These are phyloP conservation scores for Trachelus stipa DNA, from an alignment of 2,888 invertebrate genomes.

Conservation along the genomic window DNA sequence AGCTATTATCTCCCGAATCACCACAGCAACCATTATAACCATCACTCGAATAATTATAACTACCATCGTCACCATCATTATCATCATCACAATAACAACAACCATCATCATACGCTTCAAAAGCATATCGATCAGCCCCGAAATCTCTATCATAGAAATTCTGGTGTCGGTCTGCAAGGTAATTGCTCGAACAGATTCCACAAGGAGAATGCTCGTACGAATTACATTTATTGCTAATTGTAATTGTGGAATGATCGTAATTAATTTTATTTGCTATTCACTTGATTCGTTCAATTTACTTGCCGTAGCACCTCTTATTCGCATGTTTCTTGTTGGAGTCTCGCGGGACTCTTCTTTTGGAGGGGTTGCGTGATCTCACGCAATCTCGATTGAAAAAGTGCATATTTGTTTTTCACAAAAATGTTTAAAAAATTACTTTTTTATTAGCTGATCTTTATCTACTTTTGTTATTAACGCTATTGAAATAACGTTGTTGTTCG, in stretches of 20 bases:
- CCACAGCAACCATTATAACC: conserved; percentile 69
- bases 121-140: conserved; percentile 70
- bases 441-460: neutral
- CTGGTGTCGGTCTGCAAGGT: conserved; percentile 73
- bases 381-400: neutral
- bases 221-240: conserved; percentile 6
- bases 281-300: conserved; percentile 6
- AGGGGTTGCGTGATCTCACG: neutral
- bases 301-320: neutral
- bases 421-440: neutral
- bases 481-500: neutral
- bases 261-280: conserved; percentile 36
- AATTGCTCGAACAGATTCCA: conserved; percentile 55
- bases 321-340: neutral
- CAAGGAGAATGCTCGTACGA: conserved; percentile 21
- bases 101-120: conserved; percentile 68
- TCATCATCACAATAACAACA: conserved; percentile 71
- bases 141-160: conserved; percentile 73
- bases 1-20: conserved; percentile 70
- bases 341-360: neutral
- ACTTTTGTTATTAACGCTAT: neutral
- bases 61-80: conserved; percentile 73
- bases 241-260: conserved; percentile 27
- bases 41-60: conserved; percentile 71
- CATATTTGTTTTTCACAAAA: neutral